phyloP scores from a whole-genome alignment of 2,797 vertebrate genomes.

The Cuculus canorus region DNA sequence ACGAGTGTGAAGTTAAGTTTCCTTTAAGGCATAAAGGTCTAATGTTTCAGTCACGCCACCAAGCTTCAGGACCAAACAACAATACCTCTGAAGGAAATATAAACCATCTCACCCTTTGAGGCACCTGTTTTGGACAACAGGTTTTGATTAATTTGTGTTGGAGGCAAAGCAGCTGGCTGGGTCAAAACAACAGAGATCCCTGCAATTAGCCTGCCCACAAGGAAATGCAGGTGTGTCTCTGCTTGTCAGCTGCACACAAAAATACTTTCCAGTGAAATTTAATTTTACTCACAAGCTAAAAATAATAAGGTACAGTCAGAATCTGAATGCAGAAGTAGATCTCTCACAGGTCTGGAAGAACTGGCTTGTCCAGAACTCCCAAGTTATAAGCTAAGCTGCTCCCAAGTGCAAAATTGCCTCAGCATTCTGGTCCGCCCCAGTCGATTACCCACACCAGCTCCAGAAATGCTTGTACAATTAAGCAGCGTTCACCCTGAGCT shows the following conservation, averaged over 20 bases:
- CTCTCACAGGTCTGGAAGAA: constrained; percentile 5
- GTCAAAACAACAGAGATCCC: neutral
- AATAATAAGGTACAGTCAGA: neutral
- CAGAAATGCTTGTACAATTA: neutral
- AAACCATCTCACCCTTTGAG: neutral
- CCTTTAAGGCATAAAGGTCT: neutral
- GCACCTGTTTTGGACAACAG: neutral
- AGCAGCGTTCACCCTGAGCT: neutral
- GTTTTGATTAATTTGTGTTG: neutral
- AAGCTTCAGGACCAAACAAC: neutral
- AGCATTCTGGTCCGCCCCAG: accelerated
- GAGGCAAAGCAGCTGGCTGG: neutral
- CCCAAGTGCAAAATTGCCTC: neutral
- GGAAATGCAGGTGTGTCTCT: neutral
- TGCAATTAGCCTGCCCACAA: neutral
- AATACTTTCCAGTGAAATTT: neutral
- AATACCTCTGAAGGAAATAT: neutral
- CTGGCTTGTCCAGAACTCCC: neutral
- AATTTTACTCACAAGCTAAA: neutral
- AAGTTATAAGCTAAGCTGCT: neutral
- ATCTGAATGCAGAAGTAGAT: neutral
- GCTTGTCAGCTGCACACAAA: neutral
- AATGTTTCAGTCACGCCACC: neutral
- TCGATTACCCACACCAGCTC: neutral
- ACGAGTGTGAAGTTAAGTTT: neutral